phyloP scores from a whole-genome alignment of 2,797 vertebrate species.

The Tapirus indicus region DNA sequence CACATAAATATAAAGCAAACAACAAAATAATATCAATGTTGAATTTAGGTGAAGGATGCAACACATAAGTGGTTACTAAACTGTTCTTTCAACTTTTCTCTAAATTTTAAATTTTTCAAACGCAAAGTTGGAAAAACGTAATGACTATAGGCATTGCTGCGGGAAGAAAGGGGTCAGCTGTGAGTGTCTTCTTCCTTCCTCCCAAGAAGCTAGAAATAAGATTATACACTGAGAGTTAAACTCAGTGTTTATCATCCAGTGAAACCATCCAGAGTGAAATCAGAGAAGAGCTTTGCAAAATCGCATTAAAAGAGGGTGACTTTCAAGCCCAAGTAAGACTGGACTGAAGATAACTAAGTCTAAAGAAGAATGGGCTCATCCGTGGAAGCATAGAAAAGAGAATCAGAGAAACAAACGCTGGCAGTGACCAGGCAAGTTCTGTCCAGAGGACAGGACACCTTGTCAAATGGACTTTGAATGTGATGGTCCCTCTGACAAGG shows the following conservation, averaged over 20 bases:
- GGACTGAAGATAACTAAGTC: background rate
- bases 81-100: background rate
- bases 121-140: background rate
- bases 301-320: background rate
- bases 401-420: background rate
- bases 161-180: background rate
- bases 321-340: background rate
- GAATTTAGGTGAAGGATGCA: background rate
- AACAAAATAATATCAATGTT: background rate
- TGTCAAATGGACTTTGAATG: background rate
- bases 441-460: background rate
- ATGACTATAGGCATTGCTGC: background rate
- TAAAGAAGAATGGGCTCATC: background rate
- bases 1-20: background rate
- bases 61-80: background rate
- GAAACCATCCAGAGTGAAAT: background rate
- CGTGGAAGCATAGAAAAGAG: background rate
- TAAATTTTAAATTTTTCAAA: background rate
- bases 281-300: background rate
- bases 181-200: background rate
- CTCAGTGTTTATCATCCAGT: background rate
- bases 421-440: background rate
- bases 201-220: background rate
- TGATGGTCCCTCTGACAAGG: background rate
- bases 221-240: background rate